These are phyloP conservation scores for Drosophila littoralis DNA, from an alignment of 1,140 invertebrate species.

Conservation along the genomic window DNA sequence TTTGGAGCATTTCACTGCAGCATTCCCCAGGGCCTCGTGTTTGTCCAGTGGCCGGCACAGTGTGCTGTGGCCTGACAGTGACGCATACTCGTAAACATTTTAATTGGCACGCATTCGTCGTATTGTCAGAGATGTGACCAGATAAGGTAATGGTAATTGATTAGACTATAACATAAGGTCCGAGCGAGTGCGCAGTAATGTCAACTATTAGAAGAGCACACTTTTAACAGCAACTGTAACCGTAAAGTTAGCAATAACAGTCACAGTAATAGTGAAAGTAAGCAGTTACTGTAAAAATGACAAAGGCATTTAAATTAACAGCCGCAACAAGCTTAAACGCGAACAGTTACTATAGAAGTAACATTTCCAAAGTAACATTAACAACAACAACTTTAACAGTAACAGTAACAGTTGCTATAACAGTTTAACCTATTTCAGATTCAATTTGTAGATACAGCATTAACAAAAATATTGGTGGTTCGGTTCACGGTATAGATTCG, in stretches of 20 bases:
- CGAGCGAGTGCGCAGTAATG: background rate
- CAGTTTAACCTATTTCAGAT: too few relatives aligned
- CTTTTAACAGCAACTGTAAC: background rate
- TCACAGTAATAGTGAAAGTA: background rate
- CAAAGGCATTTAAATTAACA: background rate
- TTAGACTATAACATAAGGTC: conserved; percentile 30
- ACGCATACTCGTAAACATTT: conserved; percentile 51
- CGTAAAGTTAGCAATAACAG: conserved; percentile 1
- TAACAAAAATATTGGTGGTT: too few relatives aligned
- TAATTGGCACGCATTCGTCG: conserved; percentile 42
- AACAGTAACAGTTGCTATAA: too few relatives aligned
- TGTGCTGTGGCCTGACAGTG: conserved; percentile 22
- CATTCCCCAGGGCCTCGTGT: conserved; percentile 30
- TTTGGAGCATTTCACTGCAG: conserved; percentile 20
- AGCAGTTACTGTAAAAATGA: background rate
- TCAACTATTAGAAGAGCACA: background rate
- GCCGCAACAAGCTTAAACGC: too few relatives aligned
- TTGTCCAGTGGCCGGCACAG: background rate
- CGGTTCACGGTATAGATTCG: too few relatives aligned
- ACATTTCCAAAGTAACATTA: background rate
- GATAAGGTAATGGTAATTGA: conserved; percentile 56
- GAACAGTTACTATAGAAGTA: background rate
- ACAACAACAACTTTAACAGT: conserved; percentile 25
- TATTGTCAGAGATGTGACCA: conserved; percentile 17
- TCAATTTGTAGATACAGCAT: too few relatives aligned